Conservation (phyloP, 2,888 invertebrate species). For the Nematopogon swammerdamellus region DNA sequence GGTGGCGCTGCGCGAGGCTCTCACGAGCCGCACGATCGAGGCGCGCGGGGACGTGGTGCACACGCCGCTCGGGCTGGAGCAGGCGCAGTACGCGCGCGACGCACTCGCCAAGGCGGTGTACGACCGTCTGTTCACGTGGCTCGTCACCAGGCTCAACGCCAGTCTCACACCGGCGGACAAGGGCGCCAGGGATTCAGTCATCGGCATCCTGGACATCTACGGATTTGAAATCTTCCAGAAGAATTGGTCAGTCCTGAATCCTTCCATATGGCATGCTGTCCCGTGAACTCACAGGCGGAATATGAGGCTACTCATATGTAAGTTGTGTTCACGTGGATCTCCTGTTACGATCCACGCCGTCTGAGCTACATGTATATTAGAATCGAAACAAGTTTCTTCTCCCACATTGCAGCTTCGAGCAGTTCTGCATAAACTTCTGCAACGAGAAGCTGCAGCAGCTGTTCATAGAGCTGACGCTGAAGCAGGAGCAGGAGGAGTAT, state of each 20-base stretch:
- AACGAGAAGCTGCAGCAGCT: slow-evolving; percentile 94
- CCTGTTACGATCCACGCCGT: too few species aligned
- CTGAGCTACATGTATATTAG: too few species aligned
- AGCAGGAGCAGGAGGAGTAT: slow-evolving; percentile 92
- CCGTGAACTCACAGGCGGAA: too few species aligned
- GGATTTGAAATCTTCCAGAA: slow-evolving; percentile 92
- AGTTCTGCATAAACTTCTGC: slow-evolving; percentile 94
- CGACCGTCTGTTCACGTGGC: slow-evolving; percentile 88
- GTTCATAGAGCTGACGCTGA: slow-evolving; percentile 87
- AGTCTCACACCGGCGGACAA: slow-evolving; percentile 62
- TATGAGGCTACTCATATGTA: too few species aligned
- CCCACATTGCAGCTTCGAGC: slow-evolving; percentile 64
- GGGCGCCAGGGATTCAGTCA: slow-evolving; percentile 62
- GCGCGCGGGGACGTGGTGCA: slow-evolving; percentile 80
- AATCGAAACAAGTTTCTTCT: neutral
- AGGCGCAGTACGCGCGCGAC: slow-evolving; percentile 83
- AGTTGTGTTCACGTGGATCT: too few species aligned
- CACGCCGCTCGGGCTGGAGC: slow-evolving; percentile 76
- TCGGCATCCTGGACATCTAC: slow-evolving; percentile 91
- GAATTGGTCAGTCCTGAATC: slow-evolving; percentile 69
- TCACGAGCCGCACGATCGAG: slow-evolving; percentile 84
- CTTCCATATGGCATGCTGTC: too few species aligned
- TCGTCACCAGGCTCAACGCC: slow-evolving; percentile 75
- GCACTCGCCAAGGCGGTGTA: slow-evolving; percentile 90
- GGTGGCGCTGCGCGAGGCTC: slow-evolving; percentile 63